Evolutionary conservation across 2,888 invertebrate genomes (phyloP).

Genomic region (Scaptomyza caliginosa): DNA sequence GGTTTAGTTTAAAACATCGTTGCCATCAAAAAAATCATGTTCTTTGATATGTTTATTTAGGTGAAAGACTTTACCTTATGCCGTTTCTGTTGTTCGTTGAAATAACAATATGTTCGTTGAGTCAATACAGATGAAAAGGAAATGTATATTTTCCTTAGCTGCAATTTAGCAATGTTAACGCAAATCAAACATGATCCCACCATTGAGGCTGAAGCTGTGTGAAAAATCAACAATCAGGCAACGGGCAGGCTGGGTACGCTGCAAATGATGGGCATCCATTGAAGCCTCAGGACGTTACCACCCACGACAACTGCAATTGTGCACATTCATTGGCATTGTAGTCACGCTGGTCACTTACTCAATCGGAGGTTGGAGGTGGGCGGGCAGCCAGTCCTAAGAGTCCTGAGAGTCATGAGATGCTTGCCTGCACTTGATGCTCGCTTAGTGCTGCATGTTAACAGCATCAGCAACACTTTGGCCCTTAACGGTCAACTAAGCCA

Average conservation of each 20-base stretch:
- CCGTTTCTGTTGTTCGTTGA: conserved; percentile 16
- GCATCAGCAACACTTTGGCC: conserved; percentile 60
- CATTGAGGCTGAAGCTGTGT: neutral
- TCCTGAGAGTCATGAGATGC: neutral
- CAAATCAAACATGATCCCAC: conserved; percentile 26
- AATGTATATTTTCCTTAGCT: conserved; percentile 61
- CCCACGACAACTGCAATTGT: conserved; percentile 23
- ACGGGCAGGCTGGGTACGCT: conserved; percentile 17
- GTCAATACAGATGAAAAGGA: conserved; percentile 23
- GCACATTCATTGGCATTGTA: conserved; percentile 16
- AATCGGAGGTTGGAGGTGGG: neutral
- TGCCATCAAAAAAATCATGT: conserved; percentile 40
- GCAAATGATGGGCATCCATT: conserved; percentile 46
- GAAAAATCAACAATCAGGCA: conserved; percentile 40
- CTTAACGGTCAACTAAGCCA: conserved; percentile 49
- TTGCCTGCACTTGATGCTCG: conserved; percentile 59
- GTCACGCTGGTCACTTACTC: conserved; percentile 30
- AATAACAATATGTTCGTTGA: conserved; percentile 28
- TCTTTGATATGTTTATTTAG: conserved; percentile 41
- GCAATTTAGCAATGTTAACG: conserved; percentile 37
- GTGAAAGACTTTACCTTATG: conserved; percentile 19
- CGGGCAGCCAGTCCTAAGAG: conserved; percentile 2
- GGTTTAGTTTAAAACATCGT: neutral
- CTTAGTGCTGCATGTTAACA: conserved; percentile 67
- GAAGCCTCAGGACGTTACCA: neutral